phyloP scores from a whole-genome alignment of 2,113 vertebrate genomes.

The Micronycteris hirsuta region DNA sequence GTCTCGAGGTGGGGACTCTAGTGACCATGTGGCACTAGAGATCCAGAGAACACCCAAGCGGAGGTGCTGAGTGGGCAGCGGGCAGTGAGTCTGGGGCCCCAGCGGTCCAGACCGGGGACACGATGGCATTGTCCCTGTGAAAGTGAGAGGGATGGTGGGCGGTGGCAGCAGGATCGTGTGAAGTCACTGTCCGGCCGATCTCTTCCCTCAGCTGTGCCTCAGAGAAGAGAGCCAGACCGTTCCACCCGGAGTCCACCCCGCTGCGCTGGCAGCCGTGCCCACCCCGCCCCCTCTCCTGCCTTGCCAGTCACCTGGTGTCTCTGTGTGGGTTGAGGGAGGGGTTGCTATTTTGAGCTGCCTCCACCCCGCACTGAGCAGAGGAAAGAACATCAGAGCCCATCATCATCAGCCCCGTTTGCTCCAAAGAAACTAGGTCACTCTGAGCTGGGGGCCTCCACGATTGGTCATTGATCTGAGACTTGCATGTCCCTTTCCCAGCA shows the following conservation, averaged over 20 bases:
- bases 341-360: conserved; percentile 48
- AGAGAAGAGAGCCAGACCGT: not conserved
- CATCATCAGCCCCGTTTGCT: not conserved
- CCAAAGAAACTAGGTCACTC: not conserved
- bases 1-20: not conserved
- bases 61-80: not conserved
- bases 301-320: not conserved
- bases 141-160: not conserved
- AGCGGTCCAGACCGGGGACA: not conserved
- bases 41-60: rapidly evolving
- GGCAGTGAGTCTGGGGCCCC: not conserved
- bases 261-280: not conserved
- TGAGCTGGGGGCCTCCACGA: not conserved
- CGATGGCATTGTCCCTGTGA: not conserved
- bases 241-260: not conserved
- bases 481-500: rapidly evolving
- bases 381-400: not conserved
- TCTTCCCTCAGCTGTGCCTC: not conserved
- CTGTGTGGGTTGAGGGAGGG: not conserved
- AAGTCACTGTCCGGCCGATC: not conserved
- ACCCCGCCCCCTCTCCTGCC: not conserved
- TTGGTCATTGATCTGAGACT: not conserved
- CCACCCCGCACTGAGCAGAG: not conserved
- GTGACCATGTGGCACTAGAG: rapidly evolving
- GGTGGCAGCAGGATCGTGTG: not conserved